phyloP scores from a whole-genome alignment of 2,888 invertebrate genomes.

The Sesia bembeciformis region DNA sequence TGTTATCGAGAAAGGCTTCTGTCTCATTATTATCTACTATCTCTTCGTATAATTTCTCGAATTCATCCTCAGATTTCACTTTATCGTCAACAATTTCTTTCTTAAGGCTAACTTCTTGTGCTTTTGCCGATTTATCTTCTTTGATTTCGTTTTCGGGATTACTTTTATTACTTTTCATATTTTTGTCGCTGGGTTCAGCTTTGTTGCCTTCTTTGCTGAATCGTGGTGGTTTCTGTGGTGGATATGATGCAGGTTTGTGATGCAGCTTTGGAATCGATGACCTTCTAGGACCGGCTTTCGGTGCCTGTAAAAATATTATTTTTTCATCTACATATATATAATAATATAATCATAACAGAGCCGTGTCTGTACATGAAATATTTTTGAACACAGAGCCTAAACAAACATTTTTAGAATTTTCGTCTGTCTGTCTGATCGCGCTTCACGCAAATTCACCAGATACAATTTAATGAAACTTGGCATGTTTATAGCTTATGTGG shows the following conservation, averaged over 20 bases:
- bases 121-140: background rate
- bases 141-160: background rate
- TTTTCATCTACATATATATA: background rate
- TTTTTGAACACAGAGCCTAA: background rate
- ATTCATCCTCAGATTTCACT: slow-evolving; percentile 39
- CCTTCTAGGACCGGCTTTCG: no score
- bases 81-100: background rate
- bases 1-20: slow-evolving; percentile 15
- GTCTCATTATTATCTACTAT: slow-evolving; percentile 20
- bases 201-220: slow-evolving; percentile 14
- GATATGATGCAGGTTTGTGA: background rate
- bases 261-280: background rate
- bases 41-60: slow-evolving; percentile 56
- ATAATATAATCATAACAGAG: background rate
- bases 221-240: slow-evolving; percentile 7
- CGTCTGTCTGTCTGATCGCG: no score
- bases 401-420: background rate
- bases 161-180: background rate
- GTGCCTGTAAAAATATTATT: no score
- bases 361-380: background rate
- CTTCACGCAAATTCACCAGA: no score
- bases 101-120: background rate
- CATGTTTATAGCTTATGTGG: no score
- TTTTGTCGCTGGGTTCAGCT: background rate
- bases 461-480: no score